A percentile compares a stretch with the other conserved stretches of the same genome.
phyloP scores from a whole-genome alignment of 2,888 invertebrate genomes.

The Entomobrya proxima region DNA sequence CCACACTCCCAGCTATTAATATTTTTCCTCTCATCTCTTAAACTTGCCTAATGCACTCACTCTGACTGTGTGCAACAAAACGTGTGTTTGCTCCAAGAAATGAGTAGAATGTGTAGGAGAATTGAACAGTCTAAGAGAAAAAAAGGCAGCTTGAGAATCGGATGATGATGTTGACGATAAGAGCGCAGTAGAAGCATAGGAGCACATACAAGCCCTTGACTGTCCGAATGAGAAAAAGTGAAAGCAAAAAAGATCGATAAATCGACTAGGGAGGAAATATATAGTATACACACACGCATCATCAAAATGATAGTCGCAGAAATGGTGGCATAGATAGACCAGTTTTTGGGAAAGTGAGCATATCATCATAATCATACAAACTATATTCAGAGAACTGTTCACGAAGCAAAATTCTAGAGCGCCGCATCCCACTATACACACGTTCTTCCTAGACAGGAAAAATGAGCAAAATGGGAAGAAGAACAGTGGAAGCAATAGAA shows the following conservation, averaged over 20 bases:
- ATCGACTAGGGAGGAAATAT: constrained; percentile 59
- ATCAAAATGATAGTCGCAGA: constrained; percentile 10
- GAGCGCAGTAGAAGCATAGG: not conserved
- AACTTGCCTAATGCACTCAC: constrained; percentile 5
- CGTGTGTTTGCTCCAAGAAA: not conserved
- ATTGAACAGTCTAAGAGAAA: not conserved
- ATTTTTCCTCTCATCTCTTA: constrained; percentile 27
- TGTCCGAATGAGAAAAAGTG: constrained; percentile 41
- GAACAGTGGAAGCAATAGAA: constrained; percentile 6
- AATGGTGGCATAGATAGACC: not conserved
- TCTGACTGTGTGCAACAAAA: not conserved
- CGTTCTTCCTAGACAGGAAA: not conserved
- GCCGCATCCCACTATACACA: not conserved
- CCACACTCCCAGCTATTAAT: not conserved
- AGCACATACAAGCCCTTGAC: constrained; percentile 57
- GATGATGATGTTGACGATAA: constrained; percentile 6
- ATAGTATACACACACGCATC: constrained; percentile 44
- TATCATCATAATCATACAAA: constrained; percentile 37
- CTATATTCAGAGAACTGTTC: not conserved
- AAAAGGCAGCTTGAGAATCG: not conserved
- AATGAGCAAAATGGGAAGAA: constrained; percentile 36
- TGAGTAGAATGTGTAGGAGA: not conserved
- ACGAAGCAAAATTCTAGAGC: not conserved
- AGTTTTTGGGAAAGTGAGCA: constrained; percentile 23
- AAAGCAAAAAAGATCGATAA: constrained; percentile 58